Percentiles rank a stretch among this genome's conserved stretches.
Conservation (phyloP, 1,140 invertebrate genomes). For the Oncopodura yosiiana region DNA sequence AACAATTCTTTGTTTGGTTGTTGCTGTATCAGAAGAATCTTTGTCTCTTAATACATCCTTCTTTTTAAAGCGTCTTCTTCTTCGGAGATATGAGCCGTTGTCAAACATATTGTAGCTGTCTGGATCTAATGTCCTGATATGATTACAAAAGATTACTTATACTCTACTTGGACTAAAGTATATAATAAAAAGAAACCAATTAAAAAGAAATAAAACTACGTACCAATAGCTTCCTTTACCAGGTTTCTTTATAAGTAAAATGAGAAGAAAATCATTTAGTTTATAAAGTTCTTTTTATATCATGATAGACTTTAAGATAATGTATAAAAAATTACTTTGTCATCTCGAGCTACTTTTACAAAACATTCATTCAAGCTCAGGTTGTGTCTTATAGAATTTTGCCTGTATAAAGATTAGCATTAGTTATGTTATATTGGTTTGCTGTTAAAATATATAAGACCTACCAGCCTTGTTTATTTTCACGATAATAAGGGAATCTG, state of each 20-base stretch:
- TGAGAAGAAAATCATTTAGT: too few relatives aligned
- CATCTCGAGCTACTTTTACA: conserved; percentile 79
- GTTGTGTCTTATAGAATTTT: conserved; percentile 94
- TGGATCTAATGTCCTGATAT: conserved; percentile 57
- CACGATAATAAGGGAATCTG: conserved; percentile 87
- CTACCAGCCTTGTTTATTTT: conserved; percentile 85
- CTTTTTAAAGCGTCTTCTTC: conserved; percentile 88
- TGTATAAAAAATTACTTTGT: too few relatives aligned
- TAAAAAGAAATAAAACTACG: background rate
- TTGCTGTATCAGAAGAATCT: too few relatives aligned
- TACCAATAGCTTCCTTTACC: conserved; percentile 90
- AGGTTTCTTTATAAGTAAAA: too few relatives aligned
- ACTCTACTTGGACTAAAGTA: background rate
- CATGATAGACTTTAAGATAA: too few relatives aligned
- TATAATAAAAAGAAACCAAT: background rate
- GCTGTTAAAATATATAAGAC: conserved; percentile 36
- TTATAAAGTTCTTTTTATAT: too few relatives aligned
- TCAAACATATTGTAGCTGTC: conserved; percentile 98
- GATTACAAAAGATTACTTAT: background rate
- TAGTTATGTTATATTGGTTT: conserved; percentile 41
- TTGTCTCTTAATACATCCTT: conserved; percentile 82
- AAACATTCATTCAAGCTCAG: conserved; percentile 98
- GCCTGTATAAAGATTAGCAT: too few relatives aligned
- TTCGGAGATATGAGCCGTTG: conserved; percentile 86
- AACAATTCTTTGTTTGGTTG: conserved; percentile 54